Percentiles rank a stretch among this genome's conserved stretches.
These are phyloP conservation scores for Corythornis leucogaster DNA, from an alignment of 2,797 vertebrate species.

Conservation along the genomic window DNA sequence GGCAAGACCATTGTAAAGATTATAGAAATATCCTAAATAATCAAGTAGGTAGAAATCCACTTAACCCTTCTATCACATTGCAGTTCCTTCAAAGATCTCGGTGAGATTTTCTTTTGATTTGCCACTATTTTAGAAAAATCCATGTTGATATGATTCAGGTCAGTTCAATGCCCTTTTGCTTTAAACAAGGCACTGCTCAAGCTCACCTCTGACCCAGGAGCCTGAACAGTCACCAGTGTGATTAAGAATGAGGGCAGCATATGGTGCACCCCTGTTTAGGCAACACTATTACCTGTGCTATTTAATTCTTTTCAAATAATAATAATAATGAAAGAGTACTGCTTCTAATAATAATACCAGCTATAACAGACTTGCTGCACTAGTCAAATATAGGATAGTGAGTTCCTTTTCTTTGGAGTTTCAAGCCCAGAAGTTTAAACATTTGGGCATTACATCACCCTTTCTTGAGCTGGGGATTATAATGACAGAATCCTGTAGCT, in stretches of 20 bases:
- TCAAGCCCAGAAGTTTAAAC: conserved; percentile 21
- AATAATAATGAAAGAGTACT: not conserved
- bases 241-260: not conserved
- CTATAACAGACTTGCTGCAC: not conserved
- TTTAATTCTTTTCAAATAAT: not conserved
- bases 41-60: not conserved
- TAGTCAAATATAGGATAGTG: not conserved
- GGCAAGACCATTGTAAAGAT: not conserved
- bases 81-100: not conserved
- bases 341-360: not conserved
- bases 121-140: not conserved
- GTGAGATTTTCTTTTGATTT: not conserved
- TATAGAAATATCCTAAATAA: not conserved
- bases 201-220: not conserved
- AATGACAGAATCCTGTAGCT: conserved; percentile 48
- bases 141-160: not conserved
- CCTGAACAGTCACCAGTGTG: not conserved
- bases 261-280: not conserved
- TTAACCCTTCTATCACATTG: not conserved
- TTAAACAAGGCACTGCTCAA: not conserved
- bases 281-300: not conserved
- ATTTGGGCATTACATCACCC: conserved; percentile 60
- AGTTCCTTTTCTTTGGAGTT: not conserved
- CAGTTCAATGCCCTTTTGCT: not conserved
- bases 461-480: conserved; percentile 41